phyloP scores from a whole-genome alignment of 2,113 vertebrate species.

The Cheirogaleus medius region DNA sequence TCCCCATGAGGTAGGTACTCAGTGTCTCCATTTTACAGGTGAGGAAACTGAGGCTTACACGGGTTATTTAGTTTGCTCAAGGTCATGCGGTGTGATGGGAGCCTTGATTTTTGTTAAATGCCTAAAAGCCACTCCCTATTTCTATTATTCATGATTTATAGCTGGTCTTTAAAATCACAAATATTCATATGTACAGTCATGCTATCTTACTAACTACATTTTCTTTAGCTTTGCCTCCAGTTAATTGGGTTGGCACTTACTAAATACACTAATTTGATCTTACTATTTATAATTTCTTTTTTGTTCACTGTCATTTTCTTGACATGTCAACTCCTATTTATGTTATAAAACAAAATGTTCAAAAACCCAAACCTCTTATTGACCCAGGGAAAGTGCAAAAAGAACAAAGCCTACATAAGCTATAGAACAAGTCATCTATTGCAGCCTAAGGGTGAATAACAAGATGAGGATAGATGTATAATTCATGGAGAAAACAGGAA shows the following conservation, averaged over 20 bases:
- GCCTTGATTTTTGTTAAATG: slow-evolving; percentile 6
- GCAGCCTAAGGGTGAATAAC: neutral
- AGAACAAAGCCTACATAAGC: neutral
- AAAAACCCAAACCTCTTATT: neutral
- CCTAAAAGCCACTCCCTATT: neutral
- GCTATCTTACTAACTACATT: neutral
- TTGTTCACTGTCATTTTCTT: slow-evolving; percentile 5
- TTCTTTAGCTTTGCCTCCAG: neutral
- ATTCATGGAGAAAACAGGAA: neutral
- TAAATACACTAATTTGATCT: neutral
- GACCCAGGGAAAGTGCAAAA: neutral
- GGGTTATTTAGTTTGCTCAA: neutral
- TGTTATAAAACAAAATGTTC: neutral
- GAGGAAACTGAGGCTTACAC: neutral
- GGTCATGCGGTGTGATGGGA: neutral
- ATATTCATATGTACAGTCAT: neutral
- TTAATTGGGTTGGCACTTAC: neutral
- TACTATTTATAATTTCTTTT: neutral
- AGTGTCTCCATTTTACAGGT: neutral
- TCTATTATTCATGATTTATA: neutral
- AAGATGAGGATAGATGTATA: neutral
- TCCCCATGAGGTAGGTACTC: neutral
- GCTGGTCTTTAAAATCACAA: neutral
- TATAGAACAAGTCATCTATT: neutral
- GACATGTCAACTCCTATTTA: neutral